Percentiles rank a stretch among this genome's conserved stretches.
Conservation (phyloP, 2,888 invertebrate genomes). For the Bursaphelenchus okinawaensis region DNA sequence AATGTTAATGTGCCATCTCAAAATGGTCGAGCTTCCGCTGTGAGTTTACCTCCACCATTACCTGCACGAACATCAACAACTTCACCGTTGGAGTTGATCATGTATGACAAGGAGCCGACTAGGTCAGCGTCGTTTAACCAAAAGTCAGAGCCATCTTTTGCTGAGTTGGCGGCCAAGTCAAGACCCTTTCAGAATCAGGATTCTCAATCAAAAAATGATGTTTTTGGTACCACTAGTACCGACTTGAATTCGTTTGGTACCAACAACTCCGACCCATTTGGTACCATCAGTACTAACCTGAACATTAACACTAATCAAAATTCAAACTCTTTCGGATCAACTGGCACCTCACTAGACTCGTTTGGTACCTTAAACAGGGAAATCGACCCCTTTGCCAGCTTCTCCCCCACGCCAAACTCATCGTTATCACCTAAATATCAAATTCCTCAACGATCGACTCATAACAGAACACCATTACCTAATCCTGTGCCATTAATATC, state of each 20-base stretch:
- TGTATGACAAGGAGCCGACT: background rate
- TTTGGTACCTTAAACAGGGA: too few relatives aligned
- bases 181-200: background rate
- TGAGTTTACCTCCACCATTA: slow-evolving; percentile 3
- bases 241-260: too few relatives aligned
- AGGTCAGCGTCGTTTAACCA: too few relatives aligned
- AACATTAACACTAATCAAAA: too few relatives aligned
- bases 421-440: background rate
- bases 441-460: background rate
- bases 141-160: background rate
- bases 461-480: slow-evolving; percentile 1
- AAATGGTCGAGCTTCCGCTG: background rate
- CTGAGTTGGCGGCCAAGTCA: background rate
- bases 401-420: background rate
- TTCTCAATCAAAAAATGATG: too few relatives aligned
- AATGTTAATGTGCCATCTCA: background rate
- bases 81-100: slow-evolving; percentile 14
- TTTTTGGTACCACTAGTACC: too few relatives aligned
- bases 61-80: slow-evolving; percentile 18
- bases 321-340: too few relatives aligned
- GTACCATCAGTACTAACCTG: too few relatives aligned
- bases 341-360: too few relatives aligned
- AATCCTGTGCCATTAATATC: slow-evolving; percentile 2
- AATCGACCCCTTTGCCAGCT: background rate
- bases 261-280: too few relatives aligned